Conservation (phyloP, 2,888 invertebrate species). For the Muschampia plurimacula region DNA sequence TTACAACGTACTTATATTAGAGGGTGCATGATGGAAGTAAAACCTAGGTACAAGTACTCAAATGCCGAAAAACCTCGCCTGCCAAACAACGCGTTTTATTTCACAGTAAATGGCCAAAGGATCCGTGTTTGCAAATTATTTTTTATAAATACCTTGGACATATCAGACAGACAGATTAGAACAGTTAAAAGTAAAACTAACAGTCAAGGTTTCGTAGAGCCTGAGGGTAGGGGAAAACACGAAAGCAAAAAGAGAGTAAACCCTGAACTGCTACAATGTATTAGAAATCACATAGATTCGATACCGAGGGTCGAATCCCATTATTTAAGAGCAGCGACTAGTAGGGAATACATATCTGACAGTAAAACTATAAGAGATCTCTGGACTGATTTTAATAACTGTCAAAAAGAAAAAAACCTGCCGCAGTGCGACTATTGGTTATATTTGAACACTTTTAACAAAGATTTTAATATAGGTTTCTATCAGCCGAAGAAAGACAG, state of each 20-base stretch:
- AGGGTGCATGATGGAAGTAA: neutral
- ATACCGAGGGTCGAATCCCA: too few species aligned
- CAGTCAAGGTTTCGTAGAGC: neutral
- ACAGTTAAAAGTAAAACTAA: neutral
- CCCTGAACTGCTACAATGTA: too few species aligned
- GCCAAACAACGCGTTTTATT: constrained; percentile 3
- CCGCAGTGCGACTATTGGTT: neutral
- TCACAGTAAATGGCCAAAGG: neutral
- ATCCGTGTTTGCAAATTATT: neutral
- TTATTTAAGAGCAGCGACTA: too few species aligned
- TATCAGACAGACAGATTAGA: neutral
- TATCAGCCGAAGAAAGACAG: neutral
- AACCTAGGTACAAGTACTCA: neutral
- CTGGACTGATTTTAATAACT: neutral
- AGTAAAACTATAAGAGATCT: neutral
- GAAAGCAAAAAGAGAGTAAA: neutral
- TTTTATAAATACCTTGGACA: neutral
- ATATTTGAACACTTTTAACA: neutral
- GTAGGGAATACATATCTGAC: too few species aligned
- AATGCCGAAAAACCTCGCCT: neutral
- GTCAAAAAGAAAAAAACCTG: neutral
- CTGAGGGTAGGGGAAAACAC: neutral
- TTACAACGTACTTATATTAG: neutral
- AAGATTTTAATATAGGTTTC: constrained; percentile 10
- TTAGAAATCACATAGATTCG: too few species aligned